Base-by-base conservation (phyloP, 2,888 invertebrate genomes). In the Habrosyne pyritoides region DNA sequence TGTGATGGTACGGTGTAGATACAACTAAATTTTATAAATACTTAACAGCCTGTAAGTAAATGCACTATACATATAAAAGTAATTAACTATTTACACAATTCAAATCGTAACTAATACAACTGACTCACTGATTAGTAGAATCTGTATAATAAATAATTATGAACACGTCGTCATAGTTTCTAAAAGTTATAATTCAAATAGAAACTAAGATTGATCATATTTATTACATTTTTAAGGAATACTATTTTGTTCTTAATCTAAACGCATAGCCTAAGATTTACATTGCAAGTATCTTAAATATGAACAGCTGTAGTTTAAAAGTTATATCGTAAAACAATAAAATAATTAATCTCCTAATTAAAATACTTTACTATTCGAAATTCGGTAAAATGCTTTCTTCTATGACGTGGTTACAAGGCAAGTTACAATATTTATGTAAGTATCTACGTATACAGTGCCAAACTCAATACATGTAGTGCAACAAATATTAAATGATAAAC, bases 1-100 rank as follows among this genome's bases (percentile, higher is more conserved):
- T 81, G 81, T 81, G 81, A 81, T 81, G 76, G 69, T 81, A 77
- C 54, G 68, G 75, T 69, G 72, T 73, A 77, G 74, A 70, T 67
- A 70, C 77, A 75, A 74, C 73, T 64, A 67, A 73, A 65, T 75
- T 71, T 77, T 83, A 86, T 87, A 85, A 85, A 88, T 89, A 89
- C 81, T 84, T 85, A 85, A 88, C 86, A 90, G 87, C 84, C 86
- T 77, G 84, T 83, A 84, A 83, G 75, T 90, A 90, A 90, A 90
- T 89, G 90, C 89, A 86, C 86, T 89, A 88, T 84, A 87, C 83
- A 89, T 87, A 84, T 73, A 75, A 77, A 78, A 81, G 75, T 69
- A 81, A 79, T 75, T 71, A 75, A 62, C 77, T 90, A 90, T 90
- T 86, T 90, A 90, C 89, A 90, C 65, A 78, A 69, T 57, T 68